Base-by-base conservation (phyloP, 37 sponge, comb jelly and placozoan genomes). In the Bolinopsis microptera region DNA sequence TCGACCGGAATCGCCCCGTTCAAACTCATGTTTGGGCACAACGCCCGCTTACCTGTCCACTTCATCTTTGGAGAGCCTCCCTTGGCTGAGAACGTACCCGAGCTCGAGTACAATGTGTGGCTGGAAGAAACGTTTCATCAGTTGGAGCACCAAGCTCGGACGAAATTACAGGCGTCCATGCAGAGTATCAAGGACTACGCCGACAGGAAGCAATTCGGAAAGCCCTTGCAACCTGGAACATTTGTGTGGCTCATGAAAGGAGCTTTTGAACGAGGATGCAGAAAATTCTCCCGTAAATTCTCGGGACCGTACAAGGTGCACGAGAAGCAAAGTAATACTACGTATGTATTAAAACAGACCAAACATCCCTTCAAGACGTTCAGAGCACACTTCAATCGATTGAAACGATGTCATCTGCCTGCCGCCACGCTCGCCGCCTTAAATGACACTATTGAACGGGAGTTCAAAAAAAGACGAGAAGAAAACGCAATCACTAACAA, bases 41-140 rank as follows among this genome's bases (percentile, higher is more conserved):
- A 41, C 83, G 30, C 83, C 40, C 94, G 9, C 80, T 37, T 94
- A 68, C 94, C 94, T 33, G 36, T 92, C 21, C 92, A 94, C 41
- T 24, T 94, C 8, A 92, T 94, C 74, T 94, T 76, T 92, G 83
- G 94, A 21, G 32, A 33, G 9, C 41, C 69, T 32, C 69, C 83
- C 2, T 70, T 30, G 5, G 74, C 23, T 18, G 2, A 24, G 5
- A 9, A 25, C 27, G 28, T 70, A 18, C 27, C 28, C n/a, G 28
- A 25, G 5, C 74, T 28, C 27, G 74, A 70, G 2, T 70, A 70
- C 27, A 30, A 28, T 3, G 27, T 28, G 23, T 70, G 74, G 74
- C 74, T 70, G 74, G 74, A 70, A 70, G 5, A 25, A 2, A 24
- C 74, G 18, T 18, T 70, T 2, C 3, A 2, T 3, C 28, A 70